Evolutionary conservation across 2,888 invertebrate species (phyloP).

Genomic region (Parnassius apollo): DNA sequence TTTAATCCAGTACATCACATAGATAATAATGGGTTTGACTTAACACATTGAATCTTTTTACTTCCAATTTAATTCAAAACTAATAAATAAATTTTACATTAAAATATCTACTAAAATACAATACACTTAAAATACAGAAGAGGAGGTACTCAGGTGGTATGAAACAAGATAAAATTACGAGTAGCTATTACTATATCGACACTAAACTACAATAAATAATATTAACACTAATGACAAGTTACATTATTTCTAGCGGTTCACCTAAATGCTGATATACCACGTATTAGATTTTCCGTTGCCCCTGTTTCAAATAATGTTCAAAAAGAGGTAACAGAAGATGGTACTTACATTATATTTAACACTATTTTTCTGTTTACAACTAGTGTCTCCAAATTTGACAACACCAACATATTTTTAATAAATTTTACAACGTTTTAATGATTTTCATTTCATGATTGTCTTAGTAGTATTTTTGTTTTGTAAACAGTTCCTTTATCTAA

Average conservation of each 20-base stretch:
- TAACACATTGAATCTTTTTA: not conserved
- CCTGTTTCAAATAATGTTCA: constrained; percentile 61
- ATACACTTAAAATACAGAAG: constrained; percentile 57
- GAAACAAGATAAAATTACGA: constrained; percentile 66
- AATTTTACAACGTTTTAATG: too few relatives aligned
- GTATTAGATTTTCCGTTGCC: constrained; percentile 75
- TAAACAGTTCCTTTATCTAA: too few relatives aligned
- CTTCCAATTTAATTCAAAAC: not conserved
- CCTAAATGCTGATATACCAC: constrained; percentile 68
- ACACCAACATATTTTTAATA: not conserved
- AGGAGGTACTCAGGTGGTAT: constrained; percentile 80
- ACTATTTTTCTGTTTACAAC: constrained; percentile 21
- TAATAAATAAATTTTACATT: constrained; percentile 38
- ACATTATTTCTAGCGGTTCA: constrained; percentile 76
- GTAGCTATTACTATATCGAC: constrained; percentile 65
- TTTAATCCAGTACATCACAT: constrained; percentile 1
- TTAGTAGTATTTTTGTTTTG: too few relatives aligned
- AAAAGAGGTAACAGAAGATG: constrained; percentile 80
- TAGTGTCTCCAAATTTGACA: constrained; percentile 14
- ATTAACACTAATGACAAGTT: constrained; percentile 81
- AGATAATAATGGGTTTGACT: not conserved
- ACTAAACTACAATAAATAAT: constrained; percentile 77
- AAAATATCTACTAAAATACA: constrained; percentile 42
- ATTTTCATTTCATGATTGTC: too few relatives aligned
- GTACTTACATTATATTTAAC: constrained; percentile 53